phyloP scores from a whole-genome alignment of 2,113 vertebrate genomes.

The Balaeniceps rex region DNA sequence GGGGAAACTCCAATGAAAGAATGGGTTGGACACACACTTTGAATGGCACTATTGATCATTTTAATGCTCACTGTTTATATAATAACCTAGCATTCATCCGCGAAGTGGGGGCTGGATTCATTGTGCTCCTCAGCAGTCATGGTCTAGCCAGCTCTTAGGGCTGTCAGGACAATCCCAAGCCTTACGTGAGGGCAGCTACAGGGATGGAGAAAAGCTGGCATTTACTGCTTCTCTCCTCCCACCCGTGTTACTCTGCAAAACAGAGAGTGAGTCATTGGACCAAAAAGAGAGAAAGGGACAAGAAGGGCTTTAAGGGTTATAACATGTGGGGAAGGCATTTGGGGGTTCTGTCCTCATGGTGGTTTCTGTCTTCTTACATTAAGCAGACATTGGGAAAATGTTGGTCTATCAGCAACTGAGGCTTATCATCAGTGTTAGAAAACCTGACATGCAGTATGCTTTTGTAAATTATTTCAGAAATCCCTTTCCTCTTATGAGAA shows the following conservation, averaged over 20 bases:
- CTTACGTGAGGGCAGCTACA: fast-evolving
- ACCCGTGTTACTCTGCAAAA: not conserved
- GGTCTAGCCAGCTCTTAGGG: not conserved
- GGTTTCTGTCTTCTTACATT: not conserved
- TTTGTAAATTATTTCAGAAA: not conserved
- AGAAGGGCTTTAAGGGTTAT: not conserved
- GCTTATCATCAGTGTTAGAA: not conserved
- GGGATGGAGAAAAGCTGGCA: fast-evolving
- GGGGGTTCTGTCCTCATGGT: not conserved
- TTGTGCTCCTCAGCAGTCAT: fast-evolving
- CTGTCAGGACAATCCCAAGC: not conserved
- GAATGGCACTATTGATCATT: not conserved
- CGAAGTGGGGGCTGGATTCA: not conserved
- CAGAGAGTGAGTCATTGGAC: not conserved
- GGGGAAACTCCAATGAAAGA: not conserved
- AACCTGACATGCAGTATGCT: not conserved
- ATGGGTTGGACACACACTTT: not conserved
- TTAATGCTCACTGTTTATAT: not conserved
- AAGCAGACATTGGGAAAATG: not conserved
- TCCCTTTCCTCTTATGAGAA: not conserved
- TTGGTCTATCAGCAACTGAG: not conserved
- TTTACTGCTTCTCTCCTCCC: not conserved
- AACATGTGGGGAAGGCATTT: not conserved
- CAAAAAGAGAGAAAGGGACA: not conserved
- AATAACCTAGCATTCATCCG: not conserved